Percentiles rank a stretch among this genome's conserved stretches.
These are phyloP conservation scores for Gadopsis bispinosus DNA, from an alignment of 2,797 vertebrate genomes.

Conservation along the genomic window DNA sequence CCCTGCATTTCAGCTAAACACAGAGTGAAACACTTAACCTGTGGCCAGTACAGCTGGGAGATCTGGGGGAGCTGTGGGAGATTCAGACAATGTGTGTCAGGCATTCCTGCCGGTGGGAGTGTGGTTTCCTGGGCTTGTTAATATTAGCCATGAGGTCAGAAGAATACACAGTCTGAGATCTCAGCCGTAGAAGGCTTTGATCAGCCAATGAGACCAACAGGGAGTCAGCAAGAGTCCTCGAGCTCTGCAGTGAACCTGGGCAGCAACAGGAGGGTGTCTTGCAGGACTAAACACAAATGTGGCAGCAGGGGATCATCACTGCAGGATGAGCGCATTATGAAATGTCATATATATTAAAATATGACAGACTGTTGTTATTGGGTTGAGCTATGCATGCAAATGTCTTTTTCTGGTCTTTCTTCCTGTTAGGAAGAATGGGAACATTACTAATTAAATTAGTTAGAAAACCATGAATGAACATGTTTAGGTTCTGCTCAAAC, in stretches of 20 bases:
- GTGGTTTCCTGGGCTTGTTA: conserved; percentile 58
- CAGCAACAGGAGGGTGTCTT: conserved; percentile 1
- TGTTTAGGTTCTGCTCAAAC: too few species aligned
- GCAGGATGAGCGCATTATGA: not conserved
- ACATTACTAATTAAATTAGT: not conserved
- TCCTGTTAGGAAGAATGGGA: not conserved
- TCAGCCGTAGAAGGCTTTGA: conserved; percentile 61
- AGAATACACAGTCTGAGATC: conserved; percentile 36
- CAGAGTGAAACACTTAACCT: conserved; percentile 61
- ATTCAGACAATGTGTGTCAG: conserved; percentile 47
- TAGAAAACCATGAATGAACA: not conserved
- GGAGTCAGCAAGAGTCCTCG: conserved; percentile 46
- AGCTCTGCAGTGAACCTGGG: conserved; percentile 42
- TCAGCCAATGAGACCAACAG: conserved; percentile 61
- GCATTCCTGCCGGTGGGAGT: conserved; percentile 47
- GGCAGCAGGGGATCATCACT: not conserved
- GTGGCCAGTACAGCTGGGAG: conserved; percentile 47
- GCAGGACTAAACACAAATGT: not conserved
- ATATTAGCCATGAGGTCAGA: conserved; percentile 50
- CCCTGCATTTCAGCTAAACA: conserved; percentile 44
- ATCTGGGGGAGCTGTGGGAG: conserved; percentile 42
- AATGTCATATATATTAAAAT: not conserved
- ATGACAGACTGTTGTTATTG: not conserved
- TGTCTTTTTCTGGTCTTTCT: not conserved
- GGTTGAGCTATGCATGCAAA: not conserved